Evolutionary conservation across 2,888 invertebrate species (phyloP).

Genomic region (Idaea dimidiata): DNA sequence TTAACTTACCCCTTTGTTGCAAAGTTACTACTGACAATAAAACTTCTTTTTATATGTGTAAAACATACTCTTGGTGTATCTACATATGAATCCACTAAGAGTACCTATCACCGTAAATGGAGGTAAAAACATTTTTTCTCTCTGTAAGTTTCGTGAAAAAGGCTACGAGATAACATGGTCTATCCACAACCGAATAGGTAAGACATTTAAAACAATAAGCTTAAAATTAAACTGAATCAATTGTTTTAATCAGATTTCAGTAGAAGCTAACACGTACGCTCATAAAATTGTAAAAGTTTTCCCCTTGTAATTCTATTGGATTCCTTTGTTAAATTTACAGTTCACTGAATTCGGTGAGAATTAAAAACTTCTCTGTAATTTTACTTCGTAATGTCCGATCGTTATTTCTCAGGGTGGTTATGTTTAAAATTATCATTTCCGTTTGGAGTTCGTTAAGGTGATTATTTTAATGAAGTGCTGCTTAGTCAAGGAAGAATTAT

Average conservation of each 20-base stretch:
- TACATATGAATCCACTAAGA: no score
- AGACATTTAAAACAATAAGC: not conserved
- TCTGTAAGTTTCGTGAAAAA: no score
- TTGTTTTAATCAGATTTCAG: conserved; percentile 7
- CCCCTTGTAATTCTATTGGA: conserved; percentile 21
- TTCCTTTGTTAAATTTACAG: conserved; percentile 16
- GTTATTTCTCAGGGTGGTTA: conserved; percentile 2
- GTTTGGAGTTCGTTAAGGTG: not conserved
- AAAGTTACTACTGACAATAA: no score
- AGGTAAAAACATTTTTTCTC: no score
- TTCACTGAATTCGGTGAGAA: conserved; percentile 15
- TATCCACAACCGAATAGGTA: not conserved
- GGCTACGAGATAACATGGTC: no score
- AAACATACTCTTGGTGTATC: no score
- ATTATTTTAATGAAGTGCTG: conserved; percentile 1
- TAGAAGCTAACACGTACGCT: conserved; percentile 20
- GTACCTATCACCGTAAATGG: no score
- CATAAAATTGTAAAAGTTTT: conserved; percentile 24
- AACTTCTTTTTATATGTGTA: no score
- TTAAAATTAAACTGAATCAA: not conserved
- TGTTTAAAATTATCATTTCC: not conserved
- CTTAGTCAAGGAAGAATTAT: not conserved
- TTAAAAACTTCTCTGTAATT: conserved; percentile 17
- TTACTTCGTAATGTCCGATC: conserved; percentile 11
- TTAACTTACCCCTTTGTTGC: no score